Evolutionary conservation across 2,888 invertebrate genomes (phyloP), one percentile per base, ranked within the genome.

Genomic region (Dexiosoma caninum): DNA sequence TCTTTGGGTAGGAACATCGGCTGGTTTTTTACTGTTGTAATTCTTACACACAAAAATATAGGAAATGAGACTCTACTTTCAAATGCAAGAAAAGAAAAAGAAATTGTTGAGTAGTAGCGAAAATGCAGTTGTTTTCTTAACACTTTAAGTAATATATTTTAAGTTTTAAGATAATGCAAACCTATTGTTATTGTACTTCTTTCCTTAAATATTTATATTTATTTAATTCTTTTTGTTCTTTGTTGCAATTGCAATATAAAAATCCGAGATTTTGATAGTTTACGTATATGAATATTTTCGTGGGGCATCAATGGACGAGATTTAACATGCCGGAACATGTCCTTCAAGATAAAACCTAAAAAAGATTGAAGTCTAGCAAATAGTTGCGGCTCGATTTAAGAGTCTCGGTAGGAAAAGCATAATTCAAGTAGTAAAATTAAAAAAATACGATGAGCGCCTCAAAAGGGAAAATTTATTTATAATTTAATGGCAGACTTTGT

Each of bases 21-120:
- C 75, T 82, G 40, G 53, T 21, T 51, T 49, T 72, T 55, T 60
- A 46, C 49, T 60, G 53, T 62, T 66, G 6, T 32, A 64, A 40
- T 37, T 42, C 62, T 64, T 57, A 70, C 10, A 55, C 35, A 35
- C 19, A n/a, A 59, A 59, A 59, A n/a, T n/a, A n/a, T n/a, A 44
- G 53, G 37, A 72, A 53, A 60, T 44, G 46, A 44, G 60, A 78
- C 10, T 46, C 19, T 23, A 3, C 59, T 37, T 49, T 42, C 7
- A 3, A 12, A 35, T 7, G 23, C 32, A 9, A n/a, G n/a, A n/a
- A n/a, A n/a, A 10, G 19, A 57, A 40, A 77, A 77, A 75, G 78
- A 78, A n/a, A n/a, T n/a, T 81, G 78, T 83, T 83, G 83, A 83
- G 81, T 78, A 76, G 78, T 76, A 78, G 81, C 81, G 76, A 81